Conservation (phyloP, 53 echinoderm and acorn worm genomes). For the Arbacia lixula region DNA sequence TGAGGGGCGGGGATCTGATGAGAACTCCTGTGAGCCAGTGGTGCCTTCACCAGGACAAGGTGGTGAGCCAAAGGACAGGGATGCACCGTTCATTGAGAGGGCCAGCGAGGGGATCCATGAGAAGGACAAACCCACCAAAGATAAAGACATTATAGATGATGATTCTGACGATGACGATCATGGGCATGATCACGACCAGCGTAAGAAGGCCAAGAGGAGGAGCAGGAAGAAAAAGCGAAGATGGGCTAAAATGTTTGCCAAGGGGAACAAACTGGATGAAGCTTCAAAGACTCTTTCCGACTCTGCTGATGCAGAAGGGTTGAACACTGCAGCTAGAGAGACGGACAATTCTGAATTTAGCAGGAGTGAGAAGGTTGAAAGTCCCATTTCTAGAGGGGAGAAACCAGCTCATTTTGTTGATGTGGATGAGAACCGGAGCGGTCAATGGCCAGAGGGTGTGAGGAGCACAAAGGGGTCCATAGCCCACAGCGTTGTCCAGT, state of each 20-base stretch:
- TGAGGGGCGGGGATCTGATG: slow-evolving; percentile 21
- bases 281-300: not conserved
- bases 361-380: not conserved
- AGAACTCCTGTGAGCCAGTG: not conserved
- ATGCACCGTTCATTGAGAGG: not conserved
- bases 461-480: slow-evolving; percentile 30
- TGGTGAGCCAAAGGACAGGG: not conserved
- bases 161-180: slow-evolving; percentile 11
- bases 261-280: slow-evolving; percentile 16
- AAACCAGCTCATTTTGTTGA: not conserved
- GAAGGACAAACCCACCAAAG: not conserved
- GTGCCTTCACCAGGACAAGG: not conserved
- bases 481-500: slow-evolving; percentile 30
- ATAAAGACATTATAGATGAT: slow-evolving; percentile 25
- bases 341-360: not conserved
- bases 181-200: slow-evolving; percentile 8
- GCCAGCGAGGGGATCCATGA: not conserved
- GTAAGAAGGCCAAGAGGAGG: slow-evolving; percentile 23
- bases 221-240: slow-evolving; percentile 44
- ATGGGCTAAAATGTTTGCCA: slow-evolving; percentile 36
- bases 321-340: not conserved
- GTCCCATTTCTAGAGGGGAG: not conserved
- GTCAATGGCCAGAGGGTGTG: slow-evolving; percentile 36
- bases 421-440: not conserved
- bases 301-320: not conserved